A percentile compares a stretch with the other conserved stretches of the same genome.
Evolutionary conservation across 2,113 vertebrate species (phyloP).

Genomic region (Carassius gibelio): DNA sequence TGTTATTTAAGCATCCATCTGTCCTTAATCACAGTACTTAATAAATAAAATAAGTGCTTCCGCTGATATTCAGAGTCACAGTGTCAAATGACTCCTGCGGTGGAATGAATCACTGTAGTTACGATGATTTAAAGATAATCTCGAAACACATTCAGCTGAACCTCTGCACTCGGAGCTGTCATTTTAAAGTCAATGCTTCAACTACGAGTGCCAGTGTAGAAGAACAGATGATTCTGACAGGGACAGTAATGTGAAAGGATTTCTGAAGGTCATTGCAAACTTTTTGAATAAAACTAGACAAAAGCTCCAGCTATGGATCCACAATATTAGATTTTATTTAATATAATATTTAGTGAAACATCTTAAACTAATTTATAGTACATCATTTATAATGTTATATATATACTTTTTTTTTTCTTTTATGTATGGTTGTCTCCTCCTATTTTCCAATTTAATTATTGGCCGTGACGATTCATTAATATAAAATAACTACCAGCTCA

Average conservation of each 20-base stretch:
- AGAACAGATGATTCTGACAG: not conserved
- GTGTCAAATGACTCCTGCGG: not conserved
- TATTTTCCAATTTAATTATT: not conserved
- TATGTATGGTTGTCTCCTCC: not conserved
- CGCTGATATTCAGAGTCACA: not conserved
- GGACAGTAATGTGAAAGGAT: not conserved
- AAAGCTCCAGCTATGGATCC: not conserved
- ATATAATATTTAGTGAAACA: too few species aligned
- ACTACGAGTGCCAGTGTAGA: not conserved
- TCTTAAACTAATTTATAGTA: not conserved
- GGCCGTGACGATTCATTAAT: not conserved
- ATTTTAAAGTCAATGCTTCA: slow-evolving; percentile 3
- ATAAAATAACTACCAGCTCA: not conserved
- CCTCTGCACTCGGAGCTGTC: not conserved
- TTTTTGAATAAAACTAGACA: not conserved
- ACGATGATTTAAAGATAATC: not conserved
- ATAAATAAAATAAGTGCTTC: not conserved
- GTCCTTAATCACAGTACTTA: not conserved
- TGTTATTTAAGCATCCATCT: not conserved
- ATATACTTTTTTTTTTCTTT: too few species aligned
- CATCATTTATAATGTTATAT: too few species aligned
- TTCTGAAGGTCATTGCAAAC: not conserved
- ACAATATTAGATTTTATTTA: not conserved
- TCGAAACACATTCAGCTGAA: not conserved
- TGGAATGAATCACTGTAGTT: not conserved